phyloP scores from a whole-genome alignment of 2,113 vertebrate species.

The Eclectus roratus region DNA sequence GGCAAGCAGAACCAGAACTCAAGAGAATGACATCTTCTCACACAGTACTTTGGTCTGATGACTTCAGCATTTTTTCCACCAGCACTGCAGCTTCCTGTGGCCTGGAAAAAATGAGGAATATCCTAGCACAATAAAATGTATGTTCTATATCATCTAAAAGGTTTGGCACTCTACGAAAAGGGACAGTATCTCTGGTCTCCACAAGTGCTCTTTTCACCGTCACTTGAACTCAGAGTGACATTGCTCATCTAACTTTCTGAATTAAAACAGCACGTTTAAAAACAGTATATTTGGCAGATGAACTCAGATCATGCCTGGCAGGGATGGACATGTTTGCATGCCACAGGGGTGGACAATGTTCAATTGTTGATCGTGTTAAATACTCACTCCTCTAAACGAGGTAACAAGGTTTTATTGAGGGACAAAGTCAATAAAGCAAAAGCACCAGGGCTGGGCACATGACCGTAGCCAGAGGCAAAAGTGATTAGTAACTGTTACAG shows the following conservation, averaged over 20 bases:
- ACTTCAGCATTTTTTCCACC: neutral
- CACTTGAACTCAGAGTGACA: neutral
- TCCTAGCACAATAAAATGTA: neutral
- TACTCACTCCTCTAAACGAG: no score
- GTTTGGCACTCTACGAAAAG: neutral
- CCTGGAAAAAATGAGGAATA: neutral
- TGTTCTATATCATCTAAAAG: neutral
- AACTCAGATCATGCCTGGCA: neutral
- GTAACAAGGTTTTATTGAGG: no score
- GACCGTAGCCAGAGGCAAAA: no score
- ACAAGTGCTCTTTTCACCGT: neutral
- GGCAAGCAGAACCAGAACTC: neutral
- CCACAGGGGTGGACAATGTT: neutral
- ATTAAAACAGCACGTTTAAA: neutral
- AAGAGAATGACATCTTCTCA: neutral
- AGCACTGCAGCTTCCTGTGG: neutral
- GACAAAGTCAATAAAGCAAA: no score
- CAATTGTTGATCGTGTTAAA: neutral
- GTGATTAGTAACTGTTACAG: no score
- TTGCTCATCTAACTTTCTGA: neutral
- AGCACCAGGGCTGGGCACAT: no score
- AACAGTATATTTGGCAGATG: neutral
- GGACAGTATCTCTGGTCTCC: neutral
- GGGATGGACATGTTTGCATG: neutral
- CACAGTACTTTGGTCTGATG: fast-evolving